Percentiles rank a stretch among this genome's conserved stretches.
phyloP scores from a whole-genome alignment of 1,140 invertebrate species.

The Tyrophagus putrescentiae region DNA sequence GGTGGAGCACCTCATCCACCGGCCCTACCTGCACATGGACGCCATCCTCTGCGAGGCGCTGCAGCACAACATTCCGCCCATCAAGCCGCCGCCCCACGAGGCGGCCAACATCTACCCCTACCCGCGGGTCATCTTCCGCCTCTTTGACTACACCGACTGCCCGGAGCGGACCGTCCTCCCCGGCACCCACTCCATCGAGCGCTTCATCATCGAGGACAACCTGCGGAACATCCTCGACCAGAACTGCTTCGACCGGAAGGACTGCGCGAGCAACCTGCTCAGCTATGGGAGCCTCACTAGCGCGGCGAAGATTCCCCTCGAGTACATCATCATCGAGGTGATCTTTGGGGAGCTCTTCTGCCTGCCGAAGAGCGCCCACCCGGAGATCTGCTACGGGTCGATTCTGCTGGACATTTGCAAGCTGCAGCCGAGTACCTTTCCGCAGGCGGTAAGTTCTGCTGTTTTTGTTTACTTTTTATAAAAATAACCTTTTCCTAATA shows the following conservation, averaged over 20 bases:
- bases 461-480: slow-evolving; percentile 19
- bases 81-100: slow-evolving; percentile 77
- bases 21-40: slow-evolving; percentile 91
- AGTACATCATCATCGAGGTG: slow-evolving; percentile 87
- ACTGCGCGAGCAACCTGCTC: slow-evolving; percentile 73
- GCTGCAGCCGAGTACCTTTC: slow-evolving; percentile 86
- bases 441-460: slow-evolving; percentile 53
- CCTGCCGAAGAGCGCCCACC: slow-evolving; percentile 61
- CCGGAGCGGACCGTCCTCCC: slow-evolving; percentile 66
- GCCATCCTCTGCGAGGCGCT: slow-evolving; percentile 83
- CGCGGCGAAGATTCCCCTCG: slow-evolving; percentile 71
- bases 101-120: slow-evolving; percentile 73
- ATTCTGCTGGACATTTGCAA: slow-evolving; percentile 94
- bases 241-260: slow-evolving; percentile 74
- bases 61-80: slow-evolving; percentile 79
- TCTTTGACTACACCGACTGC: slow-evolving; percentile 98
- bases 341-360: slow-evolving; percentile 88
- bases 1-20: slow-evolving; percentile 87
- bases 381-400: slow-evolving; percentile 89
- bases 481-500: slow-evolving; percentile 10
- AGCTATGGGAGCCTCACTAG: slow-evolving; percentile 66
- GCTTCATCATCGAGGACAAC: slow-evolving; percentile 95
- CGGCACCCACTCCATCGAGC: slow-evolving; percentile 88
- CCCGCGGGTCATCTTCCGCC: slow-evolving; percentile 64
- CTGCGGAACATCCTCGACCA: slow-evolving; percentile 81